Evolutionary conservation across 2,797 vertebrate genomes (phyloP).

Genomic region (Distichodus sexfasciatus): DNA sequence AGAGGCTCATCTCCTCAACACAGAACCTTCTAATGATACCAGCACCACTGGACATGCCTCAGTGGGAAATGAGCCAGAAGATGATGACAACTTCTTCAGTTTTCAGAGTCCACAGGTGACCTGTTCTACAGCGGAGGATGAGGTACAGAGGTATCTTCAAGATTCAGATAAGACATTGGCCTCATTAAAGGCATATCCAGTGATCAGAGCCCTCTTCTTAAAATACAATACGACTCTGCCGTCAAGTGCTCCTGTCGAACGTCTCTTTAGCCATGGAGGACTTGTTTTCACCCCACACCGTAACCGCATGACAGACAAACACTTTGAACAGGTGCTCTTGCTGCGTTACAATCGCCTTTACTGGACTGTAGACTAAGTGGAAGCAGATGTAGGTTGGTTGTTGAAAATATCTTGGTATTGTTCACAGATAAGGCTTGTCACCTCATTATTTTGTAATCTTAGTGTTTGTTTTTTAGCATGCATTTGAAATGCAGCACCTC

Average conservation of each 20-base stretch:
- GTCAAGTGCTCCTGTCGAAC: constrained; percentile 70
- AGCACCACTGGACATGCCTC: neutral
- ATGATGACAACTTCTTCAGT: neutral
- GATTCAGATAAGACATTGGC: constrained; percentile 70
- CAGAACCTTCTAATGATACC: constrained; percentile 15
- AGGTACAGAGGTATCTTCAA: constrained; percentile 70
- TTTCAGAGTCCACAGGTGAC: neutral
- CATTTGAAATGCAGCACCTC: too few relatives aligned
- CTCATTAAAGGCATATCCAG: constrained; percentile 73
- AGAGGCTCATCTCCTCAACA: constrained; percentile 65
- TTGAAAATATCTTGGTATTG: too few relatives aligned
- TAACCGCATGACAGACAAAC: constrained; percentile 69
- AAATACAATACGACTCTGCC: constrained; percentile 75
- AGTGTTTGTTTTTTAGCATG: too few relatives aligned
- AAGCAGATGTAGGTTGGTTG: too few relatives aligned
- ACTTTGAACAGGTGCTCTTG: constrained; percentile 73
- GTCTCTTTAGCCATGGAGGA: constrained; percentile 69
- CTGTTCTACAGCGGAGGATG: constrained; percentile 55
- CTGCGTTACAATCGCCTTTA: constrained; percentile 65
- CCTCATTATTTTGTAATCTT: too few relatives aligned
- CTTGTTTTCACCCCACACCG: constrained; percentile 67
- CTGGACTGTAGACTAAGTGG: neutral
- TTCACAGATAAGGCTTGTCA: too few relatives aligned
- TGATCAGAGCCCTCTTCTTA: constrained; percentile 70
- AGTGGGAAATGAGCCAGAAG: neutral